Conservation (phyloP, 2,797 vertebrate genomes). For the Columba guinea region DNA sequence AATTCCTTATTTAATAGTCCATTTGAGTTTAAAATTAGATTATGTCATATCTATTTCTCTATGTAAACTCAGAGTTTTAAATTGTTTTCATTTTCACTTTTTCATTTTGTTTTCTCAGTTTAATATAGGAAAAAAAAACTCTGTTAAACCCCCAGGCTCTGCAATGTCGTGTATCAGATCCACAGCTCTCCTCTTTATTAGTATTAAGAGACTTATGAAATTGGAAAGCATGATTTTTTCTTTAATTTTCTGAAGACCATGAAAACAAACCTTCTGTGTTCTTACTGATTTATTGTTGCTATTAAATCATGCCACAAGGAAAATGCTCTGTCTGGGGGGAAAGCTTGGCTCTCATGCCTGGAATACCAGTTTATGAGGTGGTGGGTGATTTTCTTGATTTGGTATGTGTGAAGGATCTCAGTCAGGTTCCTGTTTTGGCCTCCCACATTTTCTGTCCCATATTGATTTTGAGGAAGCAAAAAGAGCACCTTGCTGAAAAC, state of each 20-base stretch:
- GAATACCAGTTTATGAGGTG: background rate
- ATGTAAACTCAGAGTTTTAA: background rate
- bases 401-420: background rate
- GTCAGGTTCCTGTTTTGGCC: background rate
- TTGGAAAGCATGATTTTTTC: background rate
- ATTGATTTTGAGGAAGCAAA: background rate
- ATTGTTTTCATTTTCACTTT: background rate
- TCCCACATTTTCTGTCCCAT: background rate
- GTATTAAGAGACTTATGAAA: background rate
- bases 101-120: background rate
- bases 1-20: background rate
- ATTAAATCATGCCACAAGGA: conserved; percentile 18
- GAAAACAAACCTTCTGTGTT: background rate
- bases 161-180: background rate
- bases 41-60: background rate
- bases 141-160: background rate
- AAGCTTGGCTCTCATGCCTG: background rate
- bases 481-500: background rate
- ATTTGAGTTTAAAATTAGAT: background rate
- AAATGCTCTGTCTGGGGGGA: background rate
- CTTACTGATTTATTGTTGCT: background rate
- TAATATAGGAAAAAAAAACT: background rate
- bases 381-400: background rate
- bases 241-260: background rate
- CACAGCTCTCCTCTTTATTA: background rate